Conservation (phyloP, 2,797 vertebrate species). For the Erethizon dorsatum region DNA sequence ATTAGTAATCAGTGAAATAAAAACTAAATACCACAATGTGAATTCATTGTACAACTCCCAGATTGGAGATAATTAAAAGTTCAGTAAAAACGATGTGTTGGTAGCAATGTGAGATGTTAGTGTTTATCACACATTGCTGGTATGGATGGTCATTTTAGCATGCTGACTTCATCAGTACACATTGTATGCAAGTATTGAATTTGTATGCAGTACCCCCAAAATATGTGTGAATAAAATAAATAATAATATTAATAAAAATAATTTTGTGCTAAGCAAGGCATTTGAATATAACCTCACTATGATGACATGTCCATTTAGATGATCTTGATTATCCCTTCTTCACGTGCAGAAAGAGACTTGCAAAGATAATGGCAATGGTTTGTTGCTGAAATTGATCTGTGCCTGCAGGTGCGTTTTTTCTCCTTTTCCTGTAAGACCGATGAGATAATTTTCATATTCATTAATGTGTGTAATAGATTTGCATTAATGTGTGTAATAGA, state of each 20-base stretch:
- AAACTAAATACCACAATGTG: neutral
- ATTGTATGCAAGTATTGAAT: neutral
- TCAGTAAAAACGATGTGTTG: neutral
- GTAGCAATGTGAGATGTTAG: neutral
- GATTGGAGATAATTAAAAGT: neutral
- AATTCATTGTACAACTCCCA: neutral
- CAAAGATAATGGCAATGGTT: neutral
- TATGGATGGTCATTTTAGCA: neutral
- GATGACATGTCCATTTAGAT: neutral
- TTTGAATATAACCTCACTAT: neutral
- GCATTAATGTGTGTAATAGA: neutral
- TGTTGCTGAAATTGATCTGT: neutral
- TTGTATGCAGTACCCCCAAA: neutral
- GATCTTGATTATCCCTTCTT: neutral
- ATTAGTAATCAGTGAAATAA: neutral
- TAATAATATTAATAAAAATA: neutral
- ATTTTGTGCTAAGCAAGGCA: neutral
- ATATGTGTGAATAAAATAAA: neutral
- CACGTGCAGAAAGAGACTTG: neutral
- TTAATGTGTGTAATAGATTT: neutral
- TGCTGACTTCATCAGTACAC: neutral
- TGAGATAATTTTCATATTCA: neutral
- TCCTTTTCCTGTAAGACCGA: neutral
- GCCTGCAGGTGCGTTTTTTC: neutral
- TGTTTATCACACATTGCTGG: neutral